phyloP scores from a whole-genome alignment of 2,888 invertebrate genomes.

The Oscheius myriophilus region DNA sequence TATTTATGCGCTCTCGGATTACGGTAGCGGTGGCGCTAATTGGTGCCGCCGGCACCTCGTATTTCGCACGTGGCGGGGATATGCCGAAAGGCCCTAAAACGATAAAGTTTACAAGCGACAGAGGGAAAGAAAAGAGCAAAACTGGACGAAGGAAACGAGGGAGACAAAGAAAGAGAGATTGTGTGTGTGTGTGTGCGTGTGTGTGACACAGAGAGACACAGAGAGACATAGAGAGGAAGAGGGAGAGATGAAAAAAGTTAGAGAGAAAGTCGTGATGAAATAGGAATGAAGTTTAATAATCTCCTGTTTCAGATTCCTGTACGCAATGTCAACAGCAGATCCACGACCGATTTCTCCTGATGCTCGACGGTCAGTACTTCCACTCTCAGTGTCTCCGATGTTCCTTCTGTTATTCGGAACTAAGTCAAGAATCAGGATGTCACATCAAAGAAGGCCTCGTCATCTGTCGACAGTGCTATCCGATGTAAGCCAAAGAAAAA shows the following conservation, averaged over 20 bases:
- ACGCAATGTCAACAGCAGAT: constrained; percentile 22
- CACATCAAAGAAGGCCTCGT: constrained; percentile 28
- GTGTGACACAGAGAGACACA: background rate
- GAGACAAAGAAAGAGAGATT: background rate
- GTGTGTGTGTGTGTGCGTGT: too few species aligned
- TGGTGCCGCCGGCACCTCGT: constrained; percentile 17
- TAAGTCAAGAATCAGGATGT: constrained; percentile 17
- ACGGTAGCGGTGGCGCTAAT: constrained; percentile 24
- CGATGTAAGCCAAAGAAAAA: constrained; percentile 9
- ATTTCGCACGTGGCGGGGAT: constrained; percentile 28
- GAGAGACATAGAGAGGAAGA: background rate
- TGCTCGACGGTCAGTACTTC: constrained; percentile 29
- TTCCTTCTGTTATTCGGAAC: constrained; percentile 21
- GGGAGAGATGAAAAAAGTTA: too few species aligned
- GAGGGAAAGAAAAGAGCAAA: constrained; percentile 11
- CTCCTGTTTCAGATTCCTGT: constrained; percentile 22
- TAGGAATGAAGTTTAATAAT: too few species aligned
- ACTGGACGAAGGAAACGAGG: background rate
- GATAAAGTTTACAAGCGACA: constrained; percentile 25
- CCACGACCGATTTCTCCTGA: constrained; percentile 23
- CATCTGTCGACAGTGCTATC: constrained; percentile 26
- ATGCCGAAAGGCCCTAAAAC: constrained; percentile 1
- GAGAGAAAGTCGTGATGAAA: too few species aligned
- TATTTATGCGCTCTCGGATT: constrained; percentile 27
- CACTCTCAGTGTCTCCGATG: constrained; percentile 34